Conservation (phyloP, 1,140 invertebrate species). For the Camponotus floridanus region DNA sequence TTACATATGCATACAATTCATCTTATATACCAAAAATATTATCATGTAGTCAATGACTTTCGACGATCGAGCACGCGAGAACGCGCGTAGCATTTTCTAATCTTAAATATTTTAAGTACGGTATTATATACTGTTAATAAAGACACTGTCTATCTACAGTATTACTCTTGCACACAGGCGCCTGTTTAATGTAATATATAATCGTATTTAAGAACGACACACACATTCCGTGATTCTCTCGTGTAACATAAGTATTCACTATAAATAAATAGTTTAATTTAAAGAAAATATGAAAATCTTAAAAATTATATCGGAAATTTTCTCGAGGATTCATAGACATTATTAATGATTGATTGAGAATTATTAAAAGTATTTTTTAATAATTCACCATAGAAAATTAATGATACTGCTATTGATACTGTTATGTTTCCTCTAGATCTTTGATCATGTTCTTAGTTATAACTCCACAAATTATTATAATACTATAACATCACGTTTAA, state of each 20-base stretch:
- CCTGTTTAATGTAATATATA: conserved; percentile 20
- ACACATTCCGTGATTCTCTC: conserved; percentile 3
- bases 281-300: not conserved
- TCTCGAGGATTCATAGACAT: not conserved
- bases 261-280: not conserved
- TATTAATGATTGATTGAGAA: not conserved
- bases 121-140: too few relatives aligned
- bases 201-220: conserved; percentile 8
- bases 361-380: not conserved
- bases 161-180: conserved; percentile 25
- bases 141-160: conserved; percentile 22
- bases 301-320: not conserved
- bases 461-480: too few relatives aligned
- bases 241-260: conserved; percentile 3
- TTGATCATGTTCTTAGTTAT: not conserved
- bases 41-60: not conserved
- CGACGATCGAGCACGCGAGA: not conserved
- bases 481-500: too few relatives aligned
- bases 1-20: conserved; percentile 17
- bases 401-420: conserved; percentile 11
- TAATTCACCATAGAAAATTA: conserved; percentile 10
- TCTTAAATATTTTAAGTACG: conserved; percentile 12
- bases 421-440: not conserved
- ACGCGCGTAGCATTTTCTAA: conserved; percentile 17
- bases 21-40: conserved; percentile 27